Base-by-base conservation (phyloP, 2,888 invertebrate genomes). In the Leucophenga maculata region DNA sequence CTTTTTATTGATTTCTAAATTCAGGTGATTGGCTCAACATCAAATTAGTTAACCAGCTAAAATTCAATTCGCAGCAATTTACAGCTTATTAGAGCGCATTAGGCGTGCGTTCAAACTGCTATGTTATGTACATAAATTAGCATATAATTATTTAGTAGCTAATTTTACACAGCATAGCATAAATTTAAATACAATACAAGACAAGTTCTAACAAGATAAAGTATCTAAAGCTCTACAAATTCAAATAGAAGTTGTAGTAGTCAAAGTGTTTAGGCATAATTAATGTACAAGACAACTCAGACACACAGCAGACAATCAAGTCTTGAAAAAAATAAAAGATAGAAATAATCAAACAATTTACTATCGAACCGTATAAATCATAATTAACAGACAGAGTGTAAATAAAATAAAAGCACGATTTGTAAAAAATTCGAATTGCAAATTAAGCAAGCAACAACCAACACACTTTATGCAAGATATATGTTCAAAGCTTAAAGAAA, bases 151-250 rank as follows among this genome's bases (percentile, higher is more conserved):
- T 60, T 60, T 26, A 26, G 16, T 39, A n/a, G 6, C 9, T 39
- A 39, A 60, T 18, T 39, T 39, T 39, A 39, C 39, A 39, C 11
- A 39, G 39, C 39, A 39, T 39, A 39, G 39, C 39, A 39, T 39
- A 39, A 39, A 39, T 39, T 18, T 11, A 52, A 39, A 13, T 39
- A 13, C 20, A 60, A 60, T 16, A 39, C 16, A 39, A 39, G 9
- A 44, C 60, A 22, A 55, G 55, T 22, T 55, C 20, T 55, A 11
- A 60, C 31, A 57, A 57, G 57, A 57, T 57, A 60, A 60, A 60
- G n/a, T 60, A 60, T 16, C 44, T 60, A n/a, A 16, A 39, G 39
- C 39, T 39, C 9, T 39, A 39, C 9, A 39, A 39, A 39, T 11
- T 39, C 39, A 39, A 39, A 39, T 39, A 39, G 11, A 39, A 39